Evolutionary conservation across 2,888 invertebrate species (phyloP).

Genomic region (Teleiodes luculella): DNA sequence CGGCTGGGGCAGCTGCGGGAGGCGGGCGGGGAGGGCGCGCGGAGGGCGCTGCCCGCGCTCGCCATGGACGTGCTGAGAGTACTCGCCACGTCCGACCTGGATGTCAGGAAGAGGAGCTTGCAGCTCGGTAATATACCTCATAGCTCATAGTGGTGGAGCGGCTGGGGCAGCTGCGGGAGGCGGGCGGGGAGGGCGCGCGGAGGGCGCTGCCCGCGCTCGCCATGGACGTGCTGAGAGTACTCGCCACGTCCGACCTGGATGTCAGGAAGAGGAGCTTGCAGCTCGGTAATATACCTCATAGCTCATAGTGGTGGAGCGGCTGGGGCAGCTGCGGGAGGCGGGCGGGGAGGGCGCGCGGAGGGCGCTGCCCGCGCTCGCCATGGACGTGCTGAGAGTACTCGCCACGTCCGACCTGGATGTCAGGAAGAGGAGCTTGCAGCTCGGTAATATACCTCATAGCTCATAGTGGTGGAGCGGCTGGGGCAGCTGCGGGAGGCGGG

Average conservation of each 20-base stretch:
- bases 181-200: background rate
- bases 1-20: slow-evolving; percentile 91
- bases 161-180: too few relatives aligned
- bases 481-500: too few relatives aligned
- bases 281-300: too few relatives aligned
- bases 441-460: too few relatives aligned
- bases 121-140: slow-evolving; percentile 83
- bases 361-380: slow-evolving; percentile 82
- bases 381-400: slow-evolving; percentile 97
- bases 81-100: slow-evolving; percentile 93
- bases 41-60: slow-evolving; percentile 88
- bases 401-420: slow-evolving; percentile 48
- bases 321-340: too few relatives aligned
- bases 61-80: slow-evolving; percentile 99
- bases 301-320: too few relatives aligned
- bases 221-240: slow-evolving; percentile 97
- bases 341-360: background rate
- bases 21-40: slow-evolving; percentile 90
- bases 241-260: slow-evolving; percentile 68
- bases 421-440: background rate
- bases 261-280: background rate
- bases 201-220: slow-evolving; percentile 75
- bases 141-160: too few relatives aligned
- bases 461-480: too few relatives aligned
- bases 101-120: slow-evolving; percentile 93